Conservation (phyloP, 2,797 vertebrate genomes). For the Hoplostethus atlanticus region DNA sequence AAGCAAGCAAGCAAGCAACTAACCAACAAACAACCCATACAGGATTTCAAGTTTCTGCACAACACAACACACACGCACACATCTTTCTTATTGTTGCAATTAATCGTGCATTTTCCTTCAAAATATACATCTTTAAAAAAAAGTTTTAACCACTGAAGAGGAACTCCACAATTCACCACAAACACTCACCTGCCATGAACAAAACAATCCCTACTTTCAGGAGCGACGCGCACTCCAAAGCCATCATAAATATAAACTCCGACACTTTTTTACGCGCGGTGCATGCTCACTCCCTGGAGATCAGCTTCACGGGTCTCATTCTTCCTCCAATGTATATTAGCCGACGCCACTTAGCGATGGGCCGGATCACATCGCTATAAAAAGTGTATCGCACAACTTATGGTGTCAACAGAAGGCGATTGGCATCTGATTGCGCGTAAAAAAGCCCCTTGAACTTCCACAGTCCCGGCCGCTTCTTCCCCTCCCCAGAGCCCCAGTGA, state of each 20-base stretch:
- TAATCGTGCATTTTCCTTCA: no score
- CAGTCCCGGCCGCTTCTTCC: conserved; percentile 26
- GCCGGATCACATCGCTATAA: neutral
- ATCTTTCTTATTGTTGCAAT: no score
- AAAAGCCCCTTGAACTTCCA: conserved; percentile 53
- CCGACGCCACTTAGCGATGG: neutral
- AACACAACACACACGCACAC: no score
- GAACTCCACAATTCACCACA: neutral
- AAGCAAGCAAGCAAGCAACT: no score
- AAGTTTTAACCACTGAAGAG: no score
- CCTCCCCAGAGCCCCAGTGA: conserved; percentile 46
- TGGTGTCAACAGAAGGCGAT: conserved; percentile 8
- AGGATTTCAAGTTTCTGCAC: no score
- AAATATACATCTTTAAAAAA: no score
- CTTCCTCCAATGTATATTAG: neutral
- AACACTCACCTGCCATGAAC: conserved; percentile 69
- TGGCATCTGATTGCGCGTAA: conserved; percentile 18
- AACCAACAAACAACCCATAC: no score
- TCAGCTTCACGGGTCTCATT: conserved; percentile 36
- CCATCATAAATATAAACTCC: conserved; percentile 56
- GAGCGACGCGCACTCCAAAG: conserved; percentile 30
- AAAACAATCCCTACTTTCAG: conserved; percentile 59
- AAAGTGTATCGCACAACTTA: neutral
- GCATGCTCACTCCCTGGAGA: conserved; percentile 31
- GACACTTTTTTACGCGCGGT: neutral